Conservation (phyloP, 2,797 vertebrate species). For the Ibycter americanus region DNA sequence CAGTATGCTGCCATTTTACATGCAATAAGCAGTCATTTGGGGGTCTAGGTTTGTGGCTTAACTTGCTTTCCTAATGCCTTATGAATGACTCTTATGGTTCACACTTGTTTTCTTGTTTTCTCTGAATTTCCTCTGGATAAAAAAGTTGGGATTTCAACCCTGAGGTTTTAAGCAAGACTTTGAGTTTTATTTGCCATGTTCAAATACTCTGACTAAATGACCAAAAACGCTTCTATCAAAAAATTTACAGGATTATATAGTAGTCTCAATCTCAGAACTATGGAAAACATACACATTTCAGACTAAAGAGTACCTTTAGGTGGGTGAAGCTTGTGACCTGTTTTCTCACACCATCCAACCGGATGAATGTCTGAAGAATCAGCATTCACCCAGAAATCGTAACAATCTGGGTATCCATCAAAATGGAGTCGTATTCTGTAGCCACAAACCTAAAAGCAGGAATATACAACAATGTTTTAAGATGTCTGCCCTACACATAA, state of each 20-base stretch:
- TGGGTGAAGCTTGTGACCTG: constrained; percentile 84
- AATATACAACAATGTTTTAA: background rate
- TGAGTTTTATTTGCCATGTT: background rate
- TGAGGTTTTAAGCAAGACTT: background rate
- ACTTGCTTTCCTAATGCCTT: background rate
- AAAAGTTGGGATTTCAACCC: background rate
- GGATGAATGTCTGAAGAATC: constrained; percentile 87
- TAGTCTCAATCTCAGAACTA: background rate
- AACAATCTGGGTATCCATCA: constrained; percentile 85
- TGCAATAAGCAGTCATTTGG: background rate
- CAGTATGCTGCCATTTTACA: background rate
- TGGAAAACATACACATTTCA: background rate
- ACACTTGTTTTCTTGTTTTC: background rate
- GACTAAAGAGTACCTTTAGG: constrained; percentile 80
- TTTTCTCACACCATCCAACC: constrained; percentile 89
- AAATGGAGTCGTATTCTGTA: constrained; percentile 87
- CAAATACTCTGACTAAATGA: background rate
- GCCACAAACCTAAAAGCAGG: constrained; percentile 80
- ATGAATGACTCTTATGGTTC: background rate
- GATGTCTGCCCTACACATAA: background rate
- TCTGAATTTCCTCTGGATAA: background rate
- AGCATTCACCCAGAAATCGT: constrained; percentile 89
- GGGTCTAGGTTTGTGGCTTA: background rate
- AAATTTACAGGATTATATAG: background rate
- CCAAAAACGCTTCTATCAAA: background rate